Base-by-base conservation (phyloP, 2,797 vertebrate genomes). In the Squalus acanthias region DNA sequence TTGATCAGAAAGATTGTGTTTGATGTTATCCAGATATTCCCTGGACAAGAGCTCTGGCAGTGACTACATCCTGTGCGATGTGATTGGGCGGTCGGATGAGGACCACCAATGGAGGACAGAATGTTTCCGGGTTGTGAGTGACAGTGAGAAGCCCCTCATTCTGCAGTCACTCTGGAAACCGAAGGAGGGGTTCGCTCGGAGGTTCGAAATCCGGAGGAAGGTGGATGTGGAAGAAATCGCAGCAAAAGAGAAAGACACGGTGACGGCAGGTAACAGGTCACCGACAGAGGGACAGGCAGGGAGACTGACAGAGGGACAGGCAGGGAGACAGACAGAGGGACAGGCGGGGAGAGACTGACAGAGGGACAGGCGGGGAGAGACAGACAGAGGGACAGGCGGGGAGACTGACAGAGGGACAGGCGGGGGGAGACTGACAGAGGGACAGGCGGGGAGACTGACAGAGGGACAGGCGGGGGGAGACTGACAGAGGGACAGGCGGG, bases 161-260 rank as follows among this genome's bases (percentile, higher is more conserved):
- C 97, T 98, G 85, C 98, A 98, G 97, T 98, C 98, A 0, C 97
- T 98, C 60, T 98, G 98, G 98, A 98, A 98, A 97, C 98, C 98
- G 89, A 98, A 97, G 96, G 98, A 98, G 74, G 98, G 98, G 22
- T 97, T 98, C 96, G 98, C 98, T 0, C 97, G 98, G 46, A 97
- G 98, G 0, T 98, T 98, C n/a, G 98, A 98, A 97, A 98, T 98
- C 97, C 98, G 98, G 97, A 97, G 96, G 95, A 97, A 97, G 96
- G 97, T 97, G 96, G 97, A 70, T 0, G 97, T 98, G 22, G 98
- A 98, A 95, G 98, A 98, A 97, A 98, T 97, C 97, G 97, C 97
- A 0, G 97, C 98, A 96, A 97, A 96, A 97, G 98, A 98, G 92
- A 97, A 97, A 97, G 98, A 98, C 97, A 98, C 98, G 15, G 95